These are phyloP conservation scores for Ophioninae sp. DNA, from an alignment of 2,888 invertebrate species.

Conservation along the genomic window DNA sequence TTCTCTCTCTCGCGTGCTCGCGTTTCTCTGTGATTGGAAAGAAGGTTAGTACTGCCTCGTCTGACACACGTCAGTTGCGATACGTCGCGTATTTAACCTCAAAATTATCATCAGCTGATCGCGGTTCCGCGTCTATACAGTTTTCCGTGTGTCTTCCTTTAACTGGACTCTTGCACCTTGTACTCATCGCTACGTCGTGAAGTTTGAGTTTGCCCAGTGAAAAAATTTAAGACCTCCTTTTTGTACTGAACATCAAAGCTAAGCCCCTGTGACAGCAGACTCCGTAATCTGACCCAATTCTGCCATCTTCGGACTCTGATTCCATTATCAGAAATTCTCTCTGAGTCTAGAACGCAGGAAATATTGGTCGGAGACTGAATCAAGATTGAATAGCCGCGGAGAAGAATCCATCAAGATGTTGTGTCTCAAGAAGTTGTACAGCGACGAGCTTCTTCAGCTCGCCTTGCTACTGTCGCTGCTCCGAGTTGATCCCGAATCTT, in stretches of 20 bases:
- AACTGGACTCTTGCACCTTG: neutral
- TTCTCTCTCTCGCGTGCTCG: neutral
- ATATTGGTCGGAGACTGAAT: constrained; percentile 45
- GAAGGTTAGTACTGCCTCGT: neutral
- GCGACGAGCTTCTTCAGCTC: constrained; percentile 91
- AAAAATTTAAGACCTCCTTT: constrained; percentile 66
- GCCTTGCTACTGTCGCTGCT: constrained; percentile 91
- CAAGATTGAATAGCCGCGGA: constrained; percentile 2
- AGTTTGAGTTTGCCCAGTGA: constrained; percentile 19
- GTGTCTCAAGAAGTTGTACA: constrained; percentile 90
- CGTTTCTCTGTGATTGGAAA: neutral
- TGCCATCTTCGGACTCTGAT: neutral
- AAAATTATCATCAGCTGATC: constrained; percentile 51
- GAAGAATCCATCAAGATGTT: constrained; percentile 83
- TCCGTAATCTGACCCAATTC: neutral
- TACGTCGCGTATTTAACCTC: constrained; percentile 29
- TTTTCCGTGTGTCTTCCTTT: neutral
- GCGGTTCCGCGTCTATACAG: neutral
- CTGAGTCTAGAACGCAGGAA: constrained; percentile 57
- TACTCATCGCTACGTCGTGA: constrained; percentile 3
- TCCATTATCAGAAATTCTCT: constrained; percentile 16
- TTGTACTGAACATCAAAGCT: constrained; percentile 69
- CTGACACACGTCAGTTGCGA: constrained; percentile 16
- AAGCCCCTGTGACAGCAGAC: constrained; percentile 67
- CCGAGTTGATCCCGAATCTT: constrained; percentile 88